Conservation (phyloP, 2,888 invertebrate species). For the Dysmachus trigonus region DNA sequence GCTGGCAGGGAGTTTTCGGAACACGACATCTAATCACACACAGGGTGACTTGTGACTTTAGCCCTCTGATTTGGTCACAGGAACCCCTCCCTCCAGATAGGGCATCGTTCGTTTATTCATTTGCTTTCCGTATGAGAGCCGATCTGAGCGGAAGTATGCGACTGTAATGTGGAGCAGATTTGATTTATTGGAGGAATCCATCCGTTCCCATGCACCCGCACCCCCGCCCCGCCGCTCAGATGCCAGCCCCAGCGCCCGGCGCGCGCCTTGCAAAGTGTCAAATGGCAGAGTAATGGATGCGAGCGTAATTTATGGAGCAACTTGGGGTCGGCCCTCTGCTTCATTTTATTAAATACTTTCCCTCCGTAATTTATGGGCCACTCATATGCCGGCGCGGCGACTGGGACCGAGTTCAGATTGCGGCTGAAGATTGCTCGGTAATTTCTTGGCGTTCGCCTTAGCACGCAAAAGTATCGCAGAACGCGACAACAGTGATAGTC, state of each 20-base stretch:
- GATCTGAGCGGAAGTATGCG: constrained; percentile 3
- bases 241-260: neutral
- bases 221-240: neutral
- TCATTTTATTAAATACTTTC: neutral
- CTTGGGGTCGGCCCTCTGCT: neutral
- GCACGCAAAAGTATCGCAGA: too few species aligned
- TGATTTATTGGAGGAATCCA: constrained; percentile 26
- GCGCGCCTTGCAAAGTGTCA: neutral
- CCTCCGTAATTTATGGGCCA: neutral
- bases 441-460: neutral
- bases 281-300: constrained; percentile 24
- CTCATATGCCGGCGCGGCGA: neutral
- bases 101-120: constrained; percentile 11
- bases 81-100: neutral
- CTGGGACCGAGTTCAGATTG: neutral
- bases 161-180: constrained; percentile 17
- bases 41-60: constrained; percentile 32
- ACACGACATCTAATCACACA: neutral
- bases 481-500: neutral
- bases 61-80: constrained; percentile 35
- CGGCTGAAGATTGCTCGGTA: neutral
- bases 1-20: neutral
- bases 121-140: neutral
- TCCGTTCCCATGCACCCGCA: neutral
- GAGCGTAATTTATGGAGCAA: neutral